Evolutionary conservation across 1,140 invertebrate genomes (phyloP), one percentile per base, ranked within the genome.

Genomic region (Bombus impatiens): DNA sequence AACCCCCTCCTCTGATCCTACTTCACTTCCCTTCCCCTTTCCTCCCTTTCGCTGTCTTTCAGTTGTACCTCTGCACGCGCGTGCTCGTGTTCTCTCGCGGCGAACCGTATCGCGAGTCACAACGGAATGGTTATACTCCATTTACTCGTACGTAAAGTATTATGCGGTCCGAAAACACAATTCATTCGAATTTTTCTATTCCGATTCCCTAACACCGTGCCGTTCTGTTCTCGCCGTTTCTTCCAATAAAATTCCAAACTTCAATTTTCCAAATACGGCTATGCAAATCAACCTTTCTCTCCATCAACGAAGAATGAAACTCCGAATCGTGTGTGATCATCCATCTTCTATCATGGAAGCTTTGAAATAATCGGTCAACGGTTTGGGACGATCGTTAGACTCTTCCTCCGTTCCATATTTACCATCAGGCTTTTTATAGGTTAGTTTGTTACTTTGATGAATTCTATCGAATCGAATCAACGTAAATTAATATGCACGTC

Each of bases 1-100:
- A 62, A 62, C 59, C 62, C 70, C 78, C 72, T 71, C 83, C 70
- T 35, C 32, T 65, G 76, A 79, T 74, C 68, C 53, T 35, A 74
- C 76, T 71, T 67, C 32, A 8, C 57, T 70, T 35, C 42, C 47
- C 40, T 53, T 37, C 65, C 53, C 77, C 86, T 76, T 57, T 35
- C 80, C 80, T 35, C 42, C 32, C 59, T 53, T 37, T 80, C 75
- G 37, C 77, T 53, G 44, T 78, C 75, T 84, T 84, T 83, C 76
- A 70, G 65, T 67, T 15, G 53, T 78, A 65, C 47, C 70, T 78
- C 42, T 59, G 62, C 81, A 72, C 86, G 44, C 81, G 80, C 37
- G 75, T 57, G 62, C 35, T 78, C 76, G 37, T 42, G 76, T 76
- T 77, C 82, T 40, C 42, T 84, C 80, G 67, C 72, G 32, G 67